phyloP scores from a whole-genome alignment of 2,113 vertebrate species.

The Fregetta grallaria region DNA sequence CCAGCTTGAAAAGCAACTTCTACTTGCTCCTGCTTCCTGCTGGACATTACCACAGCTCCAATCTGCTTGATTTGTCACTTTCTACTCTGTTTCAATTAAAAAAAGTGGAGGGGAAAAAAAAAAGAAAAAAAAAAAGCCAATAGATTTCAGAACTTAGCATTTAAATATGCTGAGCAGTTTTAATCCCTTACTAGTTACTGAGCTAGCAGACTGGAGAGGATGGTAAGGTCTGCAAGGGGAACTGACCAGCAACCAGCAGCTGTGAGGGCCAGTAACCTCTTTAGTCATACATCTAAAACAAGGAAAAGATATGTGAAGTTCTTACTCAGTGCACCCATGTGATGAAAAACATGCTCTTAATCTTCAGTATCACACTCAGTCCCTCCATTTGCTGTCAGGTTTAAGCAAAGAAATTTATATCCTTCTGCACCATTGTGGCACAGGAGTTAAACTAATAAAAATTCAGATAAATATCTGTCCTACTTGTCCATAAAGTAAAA shows the following conservation, averaged over 20 bases:
- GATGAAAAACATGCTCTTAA: not conserved
- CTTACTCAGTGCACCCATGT: not conserved
- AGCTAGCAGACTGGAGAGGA: not conserved
- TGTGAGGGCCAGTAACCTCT: not conserved
- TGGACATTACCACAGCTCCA: not conserved
- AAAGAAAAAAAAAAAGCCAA: not conserved
- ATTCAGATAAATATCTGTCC: not conserved
- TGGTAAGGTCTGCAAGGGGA: not conserved
- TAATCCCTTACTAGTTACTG: not conserved
- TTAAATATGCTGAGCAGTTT: not conserved
- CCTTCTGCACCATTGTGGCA: not conserved
- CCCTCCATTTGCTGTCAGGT: not conserved
- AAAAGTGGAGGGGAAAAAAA: no score
- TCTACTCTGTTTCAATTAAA: not conserved
- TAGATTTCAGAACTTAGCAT: not conserved
- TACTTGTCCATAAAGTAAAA: not conserved
- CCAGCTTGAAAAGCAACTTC: not conserved
- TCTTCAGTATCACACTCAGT: not conserved
- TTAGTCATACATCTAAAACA: not conserved
- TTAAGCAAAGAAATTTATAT: not conserved
- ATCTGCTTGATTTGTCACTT: not conserved
- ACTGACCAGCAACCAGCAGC: not conserved
- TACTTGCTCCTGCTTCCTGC: not conserved
- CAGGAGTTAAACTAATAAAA: not conserved
- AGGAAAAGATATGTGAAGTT: not conserved